Conservation (phyloP, 35 echinoderm and acorn worm species). For the Apostichopus parvimensis region DNA sequence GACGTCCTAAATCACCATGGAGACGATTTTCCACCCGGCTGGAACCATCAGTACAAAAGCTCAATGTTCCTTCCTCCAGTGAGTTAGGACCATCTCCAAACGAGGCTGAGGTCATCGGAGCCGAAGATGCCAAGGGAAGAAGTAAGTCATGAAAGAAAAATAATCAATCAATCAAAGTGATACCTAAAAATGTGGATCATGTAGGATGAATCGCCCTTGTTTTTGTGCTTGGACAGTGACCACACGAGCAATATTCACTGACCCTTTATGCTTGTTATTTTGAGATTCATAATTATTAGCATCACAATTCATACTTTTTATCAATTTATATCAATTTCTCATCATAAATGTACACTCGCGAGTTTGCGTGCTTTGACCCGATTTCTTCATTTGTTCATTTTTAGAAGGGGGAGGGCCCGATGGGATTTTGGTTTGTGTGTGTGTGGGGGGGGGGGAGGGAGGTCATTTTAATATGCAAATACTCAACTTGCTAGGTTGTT, state of each 20-base stretch:
- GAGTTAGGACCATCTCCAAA: not conserved
- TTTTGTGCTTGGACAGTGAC: not conserved
- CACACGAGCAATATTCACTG: too few relatives aligned
- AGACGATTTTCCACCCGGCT: not conserved
- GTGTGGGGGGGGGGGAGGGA: too few relatives aligned
- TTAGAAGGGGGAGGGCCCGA: too few relatives aligned
- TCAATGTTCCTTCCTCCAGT: constrained; percentile 8
- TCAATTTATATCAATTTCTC: not conserved
- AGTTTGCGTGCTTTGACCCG: too few relatives aligned
- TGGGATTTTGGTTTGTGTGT: too few relatives aligned
- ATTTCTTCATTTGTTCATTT: too few relatives aligned
- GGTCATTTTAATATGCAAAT: too few relatives aligned
- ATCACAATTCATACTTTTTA: not conserved
- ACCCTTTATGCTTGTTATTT: not conserved
- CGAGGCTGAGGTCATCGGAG: constrained; percentile 38
- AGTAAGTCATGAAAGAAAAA: constrained; percentile 13
- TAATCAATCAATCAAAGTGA: not conserved
- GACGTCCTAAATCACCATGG: constrained; percentile 39
- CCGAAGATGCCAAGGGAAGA: constrained; percentile 47
- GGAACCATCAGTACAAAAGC: not conserved
- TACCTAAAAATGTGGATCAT: not conserved
- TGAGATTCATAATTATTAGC: not conserved
- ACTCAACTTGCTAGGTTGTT: too few relatives aligned
- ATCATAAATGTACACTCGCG: too few relatives aligned
- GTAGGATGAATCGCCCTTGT: not conserved